A percentile compares a stretch with the other conserved stretches of the same genome.
phyloP scores from a whole-genome alignment of 2,797 vertebrate species.

The Protonibea diacanthus region DNA sequence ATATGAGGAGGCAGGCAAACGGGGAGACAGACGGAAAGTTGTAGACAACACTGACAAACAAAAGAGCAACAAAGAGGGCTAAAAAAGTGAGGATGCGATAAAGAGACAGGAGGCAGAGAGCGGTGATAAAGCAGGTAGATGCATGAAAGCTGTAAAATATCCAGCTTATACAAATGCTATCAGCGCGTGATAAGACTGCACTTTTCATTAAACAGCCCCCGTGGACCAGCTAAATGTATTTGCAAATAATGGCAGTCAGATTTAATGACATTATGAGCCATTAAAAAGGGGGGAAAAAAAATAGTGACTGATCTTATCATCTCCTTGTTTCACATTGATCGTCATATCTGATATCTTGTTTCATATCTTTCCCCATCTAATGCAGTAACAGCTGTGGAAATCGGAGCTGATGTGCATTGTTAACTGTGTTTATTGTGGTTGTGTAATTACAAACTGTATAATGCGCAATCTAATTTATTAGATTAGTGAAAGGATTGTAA shows the following conservation, averaged over 20 bases:
- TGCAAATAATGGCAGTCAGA: conserved; percentile 77
- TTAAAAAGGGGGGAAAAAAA: conserved; percentile 74
- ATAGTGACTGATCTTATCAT: conserved; percentile 81
- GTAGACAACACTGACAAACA: conserved; percentile 62
- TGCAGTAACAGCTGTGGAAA: conserved; percentile 81
- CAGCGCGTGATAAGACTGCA: conserved; percentile 73
- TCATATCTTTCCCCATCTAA: conserved; percentile 77
- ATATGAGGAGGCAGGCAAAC: conserved; percentile 59
- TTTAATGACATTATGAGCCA: conserved; percentile 84
- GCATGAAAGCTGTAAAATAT: conserved; percentile 73
- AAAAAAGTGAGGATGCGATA: conserved; percentile 29
- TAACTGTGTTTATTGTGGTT: conserved; percentile 84
- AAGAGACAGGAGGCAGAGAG: conserved; percentile 42
- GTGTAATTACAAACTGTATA: conserved; percentile 86
- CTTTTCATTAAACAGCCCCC: conserved; percentile 83
- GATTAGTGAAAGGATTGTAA: conserved; percentile 83
- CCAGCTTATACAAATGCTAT: conserved; percentile 66
- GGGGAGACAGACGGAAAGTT: conserved; percentile 51
- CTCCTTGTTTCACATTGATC: conserved; percentile 84
- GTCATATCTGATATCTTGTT: conserved; percentile 84
- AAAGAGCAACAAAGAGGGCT: conserved; percentile 41
- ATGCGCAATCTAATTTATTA: conserved; percentile 85
- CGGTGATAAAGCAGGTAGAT: conserved; percentile 53
- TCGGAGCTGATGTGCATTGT: conserved; percentile 79
- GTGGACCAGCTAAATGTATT: conserved; percentile 78